Evolutionary conservation across 2,888 invertebrate genomes (phyloP), one percentile per base, ranked within the genome.

Genomic region (Hyles lineata): DNA sequence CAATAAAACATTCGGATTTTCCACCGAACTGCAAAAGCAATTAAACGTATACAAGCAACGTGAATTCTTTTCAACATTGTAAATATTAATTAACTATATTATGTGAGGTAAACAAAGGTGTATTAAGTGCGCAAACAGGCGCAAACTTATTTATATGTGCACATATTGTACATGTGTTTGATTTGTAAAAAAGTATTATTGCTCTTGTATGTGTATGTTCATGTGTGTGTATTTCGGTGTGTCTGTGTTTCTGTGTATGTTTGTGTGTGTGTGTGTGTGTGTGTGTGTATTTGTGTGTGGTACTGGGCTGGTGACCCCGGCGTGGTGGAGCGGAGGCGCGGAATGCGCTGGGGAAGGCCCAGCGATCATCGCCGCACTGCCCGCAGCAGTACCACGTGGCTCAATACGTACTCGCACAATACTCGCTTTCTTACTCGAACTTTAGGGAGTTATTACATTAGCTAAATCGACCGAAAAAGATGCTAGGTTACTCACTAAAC

Each of bases 261-360:
- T 0, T 62, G 35, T 19, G 6, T n/a, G n/a, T 23, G 2, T 17
- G 50, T 8, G 17, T 35, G 35, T 21, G 35, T 35, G 8, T 67
- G 19, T 55, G 52, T 55, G 1, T 50, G 6, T 21, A 15, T 67
- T 5, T 17, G 50, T 43, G 50, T 43, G 23, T 21, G 67, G 67
- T 23, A 23, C 23, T 23, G 67, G 67, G 50, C 50, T 67, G 67
- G 67, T 67, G 50, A 67, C 67, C 67, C 50, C 67, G 67, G 43
- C 21, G 29, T 25, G 17, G 17, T 23, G 23, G 67, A 43, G 67
- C 67, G 67, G 74, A 43, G 29, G n/a, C 21, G 60, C 61, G 74
- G 75, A 71, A 75, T 74, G 75, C 62, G 43, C 23, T 72, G 75
- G 75, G 75, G 72, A 74, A 72, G 25, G 69, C 75, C 75, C 72